phyloP scores from a whole-genome alignment of 2,888 invertebrate genomes.

The Argynnis bischoffii region DNA sequence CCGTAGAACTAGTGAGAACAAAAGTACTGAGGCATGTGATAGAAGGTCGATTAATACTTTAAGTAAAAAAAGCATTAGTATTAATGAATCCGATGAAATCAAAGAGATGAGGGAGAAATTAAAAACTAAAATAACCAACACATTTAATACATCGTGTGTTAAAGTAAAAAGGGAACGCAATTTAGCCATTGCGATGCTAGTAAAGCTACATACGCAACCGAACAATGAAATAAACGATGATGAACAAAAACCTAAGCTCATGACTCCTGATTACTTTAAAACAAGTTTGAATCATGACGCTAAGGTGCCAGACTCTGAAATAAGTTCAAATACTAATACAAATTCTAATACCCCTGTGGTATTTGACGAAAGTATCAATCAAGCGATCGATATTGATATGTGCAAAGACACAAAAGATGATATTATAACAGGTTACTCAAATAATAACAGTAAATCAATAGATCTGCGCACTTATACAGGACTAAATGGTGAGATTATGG shows the following conservation, averaged over 20 bases:
- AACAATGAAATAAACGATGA: conserved; percentile 3
- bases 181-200: conserved; percentile 58
- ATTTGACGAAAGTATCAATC: not conserved
- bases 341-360: not conserved
- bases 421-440: too few relatives aligned
- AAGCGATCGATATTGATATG: too few relatives aligned
- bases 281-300: conserved; percentile 6
- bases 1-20: conserved; percentile 3
- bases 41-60: conserved; percentile 22
- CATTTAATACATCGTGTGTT: conserved; percentile 45
- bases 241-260: conserved; percentile 45
- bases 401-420: not conserved
- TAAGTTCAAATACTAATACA: not conserved
- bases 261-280: conserved; percentile 55
- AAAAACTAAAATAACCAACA: conserved; percentile 51
- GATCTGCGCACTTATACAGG: not conserved
- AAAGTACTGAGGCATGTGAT: conserved; percentile 33
- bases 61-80: conserved; percentile 30
- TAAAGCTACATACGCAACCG: conserved; percentile 48
- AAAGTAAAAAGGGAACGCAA: conserved; percentile 54
- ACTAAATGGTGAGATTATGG: not conserved
- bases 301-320: conserved; percentile 9
- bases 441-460: not conserved
- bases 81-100: conserved; percentile 30
- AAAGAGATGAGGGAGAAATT: conserved; percentile 46